phyloP scores from a whole-genome alignment of 2,888 invertebrate species.

The Cosmorhoe ocellata region DNA sequence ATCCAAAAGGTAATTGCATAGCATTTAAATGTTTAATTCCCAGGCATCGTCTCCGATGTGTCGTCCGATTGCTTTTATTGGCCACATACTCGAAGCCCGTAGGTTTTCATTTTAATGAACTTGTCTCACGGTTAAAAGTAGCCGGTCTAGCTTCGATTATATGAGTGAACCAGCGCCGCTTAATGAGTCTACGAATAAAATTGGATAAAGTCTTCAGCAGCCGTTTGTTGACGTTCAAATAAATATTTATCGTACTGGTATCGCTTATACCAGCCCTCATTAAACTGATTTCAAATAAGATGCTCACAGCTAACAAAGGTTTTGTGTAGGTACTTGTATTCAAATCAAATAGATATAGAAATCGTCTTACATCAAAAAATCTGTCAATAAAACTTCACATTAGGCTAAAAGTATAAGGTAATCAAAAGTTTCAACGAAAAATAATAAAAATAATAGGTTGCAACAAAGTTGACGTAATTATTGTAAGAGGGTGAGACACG shows the following conservation, averaged over 20 bases:
- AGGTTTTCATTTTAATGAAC: constrained; percentile 59
- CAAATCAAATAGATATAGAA: too few species aligned
- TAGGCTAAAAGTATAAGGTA: too few species aligned
- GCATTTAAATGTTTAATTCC: constrained; percentile 65
- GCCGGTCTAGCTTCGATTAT: constrained; percentile 39
- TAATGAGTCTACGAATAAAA: constrained; percentile 49
- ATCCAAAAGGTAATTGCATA: constrained; percentile 64
- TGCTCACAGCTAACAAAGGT: too few species aligned
- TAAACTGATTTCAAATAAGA: too few species aligned
- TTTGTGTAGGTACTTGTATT: too few species aligned
- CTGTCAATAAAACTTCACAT: too few species aligned
- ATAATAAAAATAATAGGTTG: constrained; percentile 47
- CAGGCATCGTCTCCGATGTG: constrained; percentile 54
- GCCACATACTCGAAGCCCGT: constrained; percentile 35
- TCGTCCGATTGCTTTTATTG: constrained; percentile 58
- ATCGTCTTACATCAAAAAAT: too few species aligned
- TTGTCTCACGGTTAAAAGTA: constrained; percentile 46
- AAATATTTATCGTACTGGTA: constrained; percentile 21
- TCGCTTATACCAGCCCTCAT: too few species aligned
- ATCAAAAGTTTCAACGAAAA: constrained; percentile 29
- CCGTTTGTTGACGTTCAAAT: constrained; percentile 45
- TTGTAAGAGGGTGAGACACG: constrained; percentile 30
- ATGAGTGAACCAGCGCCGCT: constrained; percentile 40
- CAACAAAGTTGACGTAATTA: constrained; percentile 31
- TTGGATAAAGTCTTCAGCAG: constrained; percentile 47